phyloP scores from a whole-genome alignment of 1,140 invertebrate species.

The Drosophila malerkotliana region DNA sequence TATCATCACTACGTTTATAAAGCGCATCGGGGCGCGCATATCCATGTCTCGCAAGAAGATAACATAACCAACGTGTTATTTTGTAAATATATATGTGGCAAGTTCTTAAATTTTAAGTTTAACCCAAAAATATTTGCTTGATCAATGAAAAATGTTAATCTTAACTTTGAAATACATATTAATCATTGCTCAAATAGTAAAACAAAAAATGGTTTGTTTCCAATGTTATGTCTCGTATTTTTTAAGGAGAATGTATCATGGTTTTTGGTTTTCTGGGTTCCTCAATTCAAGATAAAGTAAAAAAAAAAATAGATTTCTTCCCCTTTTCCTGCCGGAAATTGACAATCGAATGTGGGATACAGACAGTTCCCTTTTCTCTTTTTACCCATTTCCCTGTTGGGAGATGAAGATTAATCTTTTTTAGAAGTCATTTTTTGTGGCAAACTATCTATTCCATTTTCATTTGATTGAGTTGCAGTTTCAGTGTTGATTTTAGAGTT shows the following conservation, averaged over 20 bases:
- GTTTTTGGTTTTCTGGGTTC: background rate
- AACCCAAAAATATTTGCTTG: constrained; percentile 10
- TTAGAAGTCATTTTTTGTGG: background rate
- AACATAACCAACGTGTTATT: constrained; percentile 1
- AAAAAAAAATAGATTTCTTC: background rate
- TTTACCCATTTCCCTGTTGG: background rate
- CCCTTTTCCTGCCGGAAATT: background rate
- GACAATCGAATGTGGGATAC: constrained; percentile 4
- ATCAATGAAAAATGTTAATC: constrained; percentile 34
- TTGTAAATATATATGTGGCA: constrained; percentile 34
- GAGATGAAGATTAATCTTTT: constrained; percentile 44
- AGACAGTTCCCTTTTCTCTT: background rate
- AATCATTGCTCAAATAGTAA: constrained; percentile 27
- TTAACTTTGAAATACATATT: constrained; percentile 33
- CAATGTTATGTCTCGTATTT: background rate
- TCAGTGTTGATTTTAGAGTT: background rate
- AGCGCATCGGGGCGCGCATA: background rate
- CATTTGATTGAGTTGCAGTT: background rate
- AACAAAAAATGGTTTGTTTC: background rate
- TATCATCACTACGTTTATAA: constrained; percentile 11
- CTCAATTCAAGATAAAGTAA: background rate
- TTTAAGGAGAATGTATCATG: background rate
- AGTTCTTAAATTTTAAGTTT: constrained; percentile 20
- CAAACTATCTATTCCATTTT: constrained; percentile 9
- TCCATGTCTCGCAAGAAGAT: background rate